phyloP scores from a whole-genome alignment of 1,140 invertebrate species.

The Euglossa dilemma region DNA sequence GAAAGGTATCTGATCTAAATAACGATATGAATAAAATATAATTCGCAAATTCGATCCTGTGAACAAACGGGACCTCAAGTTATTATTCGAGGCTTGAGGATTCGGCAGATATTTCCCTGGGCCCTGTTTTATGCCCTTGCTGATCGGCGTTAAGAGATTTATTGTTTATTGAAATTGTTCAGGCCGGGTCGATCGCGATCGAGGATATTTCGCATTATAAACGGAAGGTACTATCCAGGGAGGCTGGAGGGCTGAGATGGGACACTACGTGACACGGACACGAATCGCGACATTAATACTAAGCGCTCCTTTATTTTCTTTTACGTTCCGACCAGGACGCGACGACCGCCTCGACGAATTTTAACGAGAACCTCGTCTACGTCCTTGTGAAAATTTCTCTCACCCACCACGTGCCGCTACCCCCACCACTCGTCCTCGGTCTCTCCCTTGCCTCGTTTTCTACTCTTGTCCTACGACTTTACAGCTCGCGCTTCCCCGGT shows the following conservation, averaged over 20 bases:
- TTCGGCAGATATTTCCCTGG: too few species aligned
- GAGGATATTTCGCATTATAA: slow-evolving; percentile 57
- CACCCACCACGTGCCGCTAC: background rate
- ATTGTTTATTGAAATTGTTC: slow-evolving; percentile 66
- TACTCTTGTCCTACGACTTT: slow-evolving; percentile 38
- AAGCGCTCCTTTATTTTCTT: slow-evolving; percentile 67
- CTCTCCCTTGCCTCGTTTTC: slow-evolving; percentile 1
- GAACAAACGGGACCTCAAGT: too few species aligned
- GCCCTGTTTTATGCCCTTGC: background rate
- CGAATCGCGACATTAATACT: slow-evolving; percentile 72
- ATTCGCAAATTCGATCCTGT: too few species aligned
- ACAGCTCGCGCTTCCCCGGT: slow-evolving; percentile 32
- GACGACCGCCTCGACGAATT: slow-evolving; percentile 63
- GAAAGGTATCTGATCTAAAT: too few species aligned
- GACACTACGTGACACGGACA: slow-evolving; percentile 68
- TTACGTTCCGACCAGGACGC: slow-evolving; percentile 38
- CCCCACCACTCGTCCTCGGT: background rate
- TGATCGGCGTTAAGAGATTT: slow-evolving; percentile 49
- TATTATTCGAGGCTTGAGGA: too few species aligned
- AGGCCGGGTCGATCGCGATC: slow-evolving; percentile 44
- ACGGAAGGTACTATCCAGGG: slow-evolving; percentile 33
- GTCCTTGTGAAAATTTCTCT: slow-evolving; percentile 53
- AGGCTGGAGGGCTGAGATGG: slow-evolving; percentile 33
- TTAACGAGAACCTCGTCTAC: slow-evolving; percentile 64
- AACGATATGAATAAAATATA: too few species aligned